phyloP scores from a whole-genome alignment of 2,113 vertebrate genomes.

The Oreochromis niloticus region DNA sequence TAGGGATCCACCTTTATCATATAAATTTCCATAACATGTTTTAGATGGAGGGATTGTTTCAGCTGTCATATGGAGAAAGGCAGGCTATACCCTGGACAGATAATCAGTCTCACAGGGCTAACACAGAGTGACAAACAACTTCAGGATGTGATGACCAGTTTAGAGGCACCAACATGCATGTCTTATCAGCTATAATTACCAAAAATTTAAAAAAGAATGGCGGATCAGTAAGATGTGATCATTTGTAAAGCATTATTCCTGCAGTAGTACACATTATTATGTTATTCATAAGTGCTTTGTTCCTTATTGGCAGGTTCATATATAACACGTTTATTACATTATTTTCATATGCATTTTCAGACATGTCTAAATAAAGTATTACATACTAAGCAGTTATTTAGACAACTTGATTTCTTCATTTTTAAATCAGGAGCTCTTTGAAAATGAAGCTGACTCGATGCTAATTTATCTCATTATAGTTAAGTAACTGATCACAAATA shows the following conservation, averaged over 20 bases:
- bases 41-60: background rate
- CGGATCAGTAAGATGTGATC: fast-evolving
- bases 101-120: background rate
- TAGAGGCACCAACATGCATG: background rate
- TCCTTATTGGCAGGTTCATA: fast-evolving
- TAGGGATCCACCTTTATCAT: background rate
- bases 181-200: background rate
- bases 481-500: background rate
- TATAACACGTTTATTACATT: background rate
- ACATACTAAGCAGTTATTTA: background rate
- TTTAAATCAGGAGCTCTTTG: background rate
- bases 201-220: background rate
- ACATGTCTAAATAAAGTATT: fast-evolving
- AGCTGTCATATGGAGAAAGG: background rate
- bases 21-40: background rate
- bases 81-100: background rate
- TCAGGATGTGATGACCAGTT: background rate
- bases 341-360: background rate
- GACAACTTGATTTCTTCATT: fast-evolving
- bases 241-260: background rate
- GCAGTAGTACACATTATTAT: background rate
- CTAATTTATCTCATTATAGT: background rate
- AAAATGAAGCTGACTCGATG: background rate
- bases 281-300: fast-evolving
- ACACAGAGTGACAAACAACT: background rate